These are phyloP conservation scores for Drosophila sproati DNA, from an alignment of 1,140 invertebrate species.

Conservation along the genomic window DNA sequence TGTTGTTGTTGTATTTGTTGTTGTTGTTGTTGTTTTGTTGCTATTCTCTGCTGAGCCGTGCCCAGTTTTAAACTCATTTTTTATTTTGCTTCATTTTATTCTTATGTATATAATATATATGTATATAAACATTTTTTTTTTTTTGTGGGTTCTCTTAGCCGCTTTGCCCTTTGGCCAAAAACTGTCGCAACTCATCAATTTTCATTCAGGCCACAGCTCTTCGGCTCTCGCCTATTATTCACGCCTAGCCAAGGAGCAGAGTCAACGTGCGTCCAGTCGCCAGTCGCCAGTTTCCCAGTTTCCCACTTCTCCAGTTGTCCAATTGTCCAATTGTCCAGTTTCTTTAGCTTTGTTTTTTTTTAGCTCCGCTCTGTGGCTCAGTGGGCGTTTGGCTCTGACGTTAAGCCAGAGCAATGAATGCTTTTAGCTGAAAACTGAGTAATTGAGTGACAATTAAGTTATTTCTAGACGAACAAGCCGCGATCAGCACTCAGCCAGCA, in stretches of 20 bases:
- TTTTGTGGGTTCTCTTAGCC: constrained; percentile 39
- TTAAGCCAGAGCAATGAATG: constrained; percentile 84
- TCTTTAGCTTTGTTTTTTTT: not conserved
- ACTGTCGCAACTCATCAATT: constrained; percentile 84
- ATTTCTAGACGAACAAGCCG: constrained; percentile 82
- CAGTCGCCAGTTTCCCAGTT: not conserved
- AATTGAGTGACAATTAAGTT: constrained; percentile 85
- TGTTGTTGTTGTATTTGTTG: not conserved
- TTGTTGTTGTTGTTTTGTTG: not conserved
- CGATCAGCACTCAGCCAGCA: constrained; percentile 54
- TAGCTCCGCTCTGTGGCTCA: not conserved
- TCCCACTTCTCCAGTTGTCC: constrained; percentile 1
- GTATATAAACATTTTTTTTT: constrained; percentile 1
- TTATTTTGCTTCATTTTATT: not conserved
- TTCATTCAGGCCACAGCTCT: constrained; percentile 65
- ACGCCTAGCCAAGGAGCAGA: constrained; percentile 56
- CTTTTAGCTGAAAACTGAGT: constrained; percentile 84
- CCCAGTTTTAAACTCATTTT: constrained; percentile 19
- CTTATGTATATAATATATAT: constrained; percentile 5
- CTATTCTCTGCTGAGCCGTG: constrained; percentile 18
- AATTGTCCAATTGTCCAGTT: not conserved
- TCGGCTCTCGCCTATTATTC: constrained; percentile 65
- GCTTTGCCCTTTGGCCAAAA: constrained; percentile 80
- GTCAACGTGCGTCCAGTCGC: constrained; percentile 48
- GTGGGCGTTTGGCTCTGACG: constrained; percentile 54